Conservation (phyloP, 2,888 invertebrate genomes). For the Drosophila neutralis region DNA sequence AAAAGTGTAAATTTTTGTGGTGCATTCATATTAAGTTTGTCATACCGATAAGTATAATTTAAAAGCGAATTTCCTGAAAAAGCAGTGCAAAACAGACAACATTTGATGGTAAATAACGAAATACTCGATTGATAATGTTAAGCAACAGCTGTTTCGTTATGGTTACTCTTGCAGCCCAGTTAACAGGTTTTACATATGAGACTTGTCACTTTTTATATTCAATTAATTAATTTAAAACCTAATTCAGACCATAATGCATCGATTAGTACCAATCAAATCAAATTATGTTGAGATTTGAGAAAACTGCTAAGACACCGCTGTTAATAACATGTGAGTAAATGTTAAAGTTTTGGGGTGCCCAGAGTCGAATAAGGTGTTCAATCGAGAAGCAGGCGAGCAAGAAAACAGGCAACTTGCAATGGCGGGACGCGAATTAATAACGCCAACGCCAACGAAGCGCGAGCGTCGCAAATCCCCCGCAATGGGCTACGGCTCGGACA, state of each 20-base stretch:
- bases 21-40: neutral
- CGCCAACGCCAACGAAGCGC: conserved; percentile 55
- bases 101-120: neutral
- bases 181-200: neutral
- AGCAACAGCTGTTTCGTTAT: neutral
- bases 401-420: conserved; percentile 40
- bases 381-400: conserved; percentile 14
- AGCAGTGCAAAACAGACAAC: neutral
- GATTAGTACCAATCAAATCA: neutral
- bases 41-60: neutral
- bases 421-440: conserved; percentile 53
- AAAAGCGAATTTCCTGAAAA: neutral
- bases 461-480: conserved; percentile 71
- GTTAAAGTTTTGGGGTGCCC: conserved; percentile 20
- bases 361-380: conserved; percentile 6
- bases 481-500: conserved; percentile 36
- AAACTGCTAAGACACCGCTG: neutral
- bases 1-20: neutral
- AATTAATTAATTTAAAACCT: neutral
- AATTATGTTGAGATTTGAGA: neutral
- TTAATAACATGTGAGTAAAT: conserved; percentile 12
- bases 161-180: neutral
- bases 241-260: neutral
- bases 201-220: neutral
- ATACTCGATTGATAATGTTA: conserved; percentile 1